Conservation (phyloP, 2,113 vertebrate genomes). For the Pteruthius melanotis region DNA sequence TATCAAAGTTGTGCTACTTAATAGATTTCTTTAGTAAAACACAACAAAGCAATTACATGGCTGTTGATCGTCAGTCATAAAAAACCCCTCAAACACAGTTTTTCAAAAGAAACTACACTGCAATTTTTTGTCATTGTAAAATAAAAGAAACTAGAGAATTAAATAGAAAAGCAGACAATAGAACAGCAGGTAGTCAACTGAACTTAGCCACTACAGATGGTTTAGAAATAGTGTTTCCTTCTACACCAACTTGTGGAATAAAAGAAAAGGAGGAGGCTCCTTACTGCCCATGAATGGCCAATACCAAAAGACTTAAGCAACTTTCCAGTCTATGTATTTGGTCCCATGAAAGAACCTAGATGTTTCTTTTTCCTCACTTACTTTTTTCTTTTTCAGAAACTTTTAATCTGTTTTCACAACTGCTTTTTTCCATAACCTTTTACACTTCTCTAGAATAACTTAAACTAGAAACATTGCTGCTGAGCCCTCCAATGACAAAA, state of each 20-base stretch:
- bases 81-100: conserved; percentile 74
- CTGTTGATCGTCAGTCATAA: conserved; percentile 80
- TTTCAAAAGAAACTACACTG: conserved; percentile 83
- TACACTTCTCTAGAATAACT: conserved; percentile 61
- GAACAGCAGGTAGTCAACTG: conserved; percentile 80
- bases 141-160: conserved; percentile 82
- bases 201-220: conserved; percentile 83
- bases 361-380: conserved; percentile 69
- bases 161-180: conserved; percentile 78
- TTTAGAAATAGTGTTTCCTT: conserved; percentile 83
- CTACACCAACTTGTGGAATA: conserved; percentile 74
- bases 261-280: conserved; percentile 79
- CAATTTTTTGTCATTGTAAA: conserved; percentile 87
- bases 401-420: conserved; percentile 65
- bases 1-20: conserved; percentile 88
- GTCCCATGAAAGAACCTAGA: conserved; percentile 68
- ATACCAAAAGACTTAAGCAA: conserved; percentile 76
- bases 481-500: conserved; percentile 34
- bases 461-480: conserved; percentile 52
- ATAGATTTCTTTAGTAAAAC: conserved; percentile 85
- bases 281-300: conserved; percentile 75
- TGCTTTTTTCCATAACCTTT: conserved; percentile 64
- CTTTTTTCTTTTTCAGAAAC: conserved; percentile 31
- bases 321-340: conserved; percentile 70
- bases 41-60: conserved; percentile 86